phyloP scores from a whole-genome alignment of 2,888 invertebrate genomes.

The Clostera curtula region DNA sequence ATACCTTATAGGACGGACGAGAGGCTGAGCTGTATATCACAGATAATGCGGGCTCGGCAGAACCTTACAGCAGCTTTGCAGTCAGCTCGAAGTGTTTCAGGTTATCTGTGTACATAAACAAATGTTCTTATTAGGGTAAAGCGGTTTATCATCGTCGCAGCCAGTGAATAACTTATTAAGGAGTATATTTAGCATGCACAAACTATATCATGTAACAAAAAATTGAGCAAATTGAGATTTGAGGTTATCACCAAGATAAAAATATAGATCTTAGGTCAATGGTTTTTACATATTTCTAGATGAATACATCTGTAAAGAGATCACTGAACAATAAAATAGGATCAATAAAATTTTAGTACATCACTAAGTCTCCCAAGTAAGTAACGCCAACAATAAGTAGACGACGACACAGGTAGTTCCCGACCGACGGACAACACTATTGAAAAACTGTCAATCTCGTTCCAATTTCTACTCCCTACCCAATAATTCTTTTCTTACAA shows the following conservation, averaged over 20 bases:
- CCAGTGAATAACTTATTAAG: too few species aligned
- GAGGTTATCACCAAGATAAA: constrained; percentile 53
- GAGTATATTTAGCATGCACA: too few species aligned
- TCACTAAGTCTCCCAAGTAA: too few species aligned
- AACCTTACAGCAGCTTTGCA: constrained; percentile 70
- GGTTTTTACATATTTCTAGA: constrained; percentile 10
- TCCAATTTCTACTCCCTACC: constrained; percentile 39
- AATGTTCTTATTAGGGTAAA: constrained; percentile 13
- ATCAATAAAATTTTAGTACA: too few species aligned
- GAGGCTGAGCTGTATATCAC: constrained; percentile 76
- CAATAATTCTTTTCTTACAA: constrained; percentile 51
- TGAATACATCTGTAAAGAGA: too few species aligned
- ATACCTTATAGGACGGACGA: constrained; percentile 75
- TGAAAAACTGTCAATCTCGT: constrained; percentile 24
- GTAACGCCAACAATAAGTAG: constrained; percentile 10
- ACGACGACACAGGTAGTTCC: constrained; percentile 31
- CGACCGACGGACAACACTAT: constrained; percentile 28
- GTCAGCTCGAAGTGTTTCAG: constrained; percentile 66
- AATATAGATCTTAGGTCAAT: constrained; percentile 9
- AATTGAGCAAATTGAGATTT: too few species aligned
- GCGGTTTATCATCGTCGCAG: too few species aligned
- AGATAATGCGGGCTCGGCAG: constrained; percentile 75
- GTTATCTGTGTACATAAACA: constrained; percentile 43
- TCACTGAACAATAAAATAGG: too few species aligned
- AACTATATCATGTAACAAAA: constrained; percentile 3